These are phyloP conservation scores for Lethenteron reissneri DNA, from an alignment of 2,113 vertebrate genomes.

Conservation along the genomic window DNA sequence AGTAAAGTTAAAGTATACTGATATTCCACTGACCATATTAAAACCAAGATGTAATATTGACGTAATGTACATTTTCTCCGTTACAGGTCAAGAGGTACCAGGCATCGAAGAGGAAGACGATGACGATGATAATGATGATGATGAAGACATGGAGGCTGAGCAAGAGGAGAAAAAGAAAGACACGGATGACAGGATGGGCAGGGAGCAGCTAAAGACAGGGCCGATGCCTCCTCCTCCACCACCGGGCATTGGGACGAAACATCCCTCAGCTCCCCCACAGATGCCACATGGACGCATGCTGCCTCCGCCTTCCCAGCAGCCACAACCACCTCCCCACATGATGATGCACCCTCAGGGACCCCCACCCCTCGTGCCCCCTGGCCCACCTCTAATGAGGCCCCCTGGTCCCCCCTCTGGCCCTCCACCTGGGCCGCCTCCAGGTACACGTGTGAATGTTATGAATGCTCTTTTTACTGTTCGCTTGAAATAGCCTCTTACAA, in stretches of 20 bases:
- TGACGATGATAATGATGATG: conserved; percentile 45
- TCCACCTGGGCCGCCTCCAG: conserved; percentile 59
- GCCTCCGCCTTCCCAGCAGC: background rate
- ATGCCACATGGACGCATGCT: background rate
- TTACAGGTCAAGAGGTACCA: conserved; percentile 69
- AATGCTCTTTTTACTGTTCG: too few relatives aligned
- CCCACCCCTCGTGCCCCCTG: conserved; percentile 39
- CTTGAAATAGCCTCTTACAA: too few relatives aligned
- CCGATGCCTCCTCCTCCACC: background rate
- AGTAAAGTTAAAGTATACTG: too few relatives aligned
- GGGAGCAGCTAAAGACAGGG: conserved; percentile 1
- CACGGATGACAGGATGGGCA: conserved; percentile 4
- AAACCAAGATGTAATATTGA: too few relatives aligned
- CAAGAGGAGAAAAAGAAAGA: conserved; percentile 34
- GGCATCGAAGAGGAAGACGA: conserved; percentile 60
- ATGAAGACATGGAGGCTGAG: conserved; percentile 41
- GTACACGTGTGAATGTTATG: conserved; percentile 16
- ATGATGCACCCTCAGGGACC: conserved; percentile 20
- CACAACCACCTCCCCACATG: conserved; percentile 7
- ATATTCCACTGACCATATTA: too few relatives aligned
- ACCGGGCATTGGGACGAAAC: background rate
- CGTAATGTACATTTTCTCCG: conserved; percentile 10
- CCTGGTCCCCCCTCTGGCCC: conserved; percentile 59
- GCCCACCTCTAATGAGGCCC: conserved; percentile 72
- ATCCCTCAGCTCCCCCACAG: background rate